These are phyloP conservation scores for Parazoanthus swiftii DNA, from an alignment of 92 coral and sea anemone genomes.

Conservation along the genomic window DNA sequence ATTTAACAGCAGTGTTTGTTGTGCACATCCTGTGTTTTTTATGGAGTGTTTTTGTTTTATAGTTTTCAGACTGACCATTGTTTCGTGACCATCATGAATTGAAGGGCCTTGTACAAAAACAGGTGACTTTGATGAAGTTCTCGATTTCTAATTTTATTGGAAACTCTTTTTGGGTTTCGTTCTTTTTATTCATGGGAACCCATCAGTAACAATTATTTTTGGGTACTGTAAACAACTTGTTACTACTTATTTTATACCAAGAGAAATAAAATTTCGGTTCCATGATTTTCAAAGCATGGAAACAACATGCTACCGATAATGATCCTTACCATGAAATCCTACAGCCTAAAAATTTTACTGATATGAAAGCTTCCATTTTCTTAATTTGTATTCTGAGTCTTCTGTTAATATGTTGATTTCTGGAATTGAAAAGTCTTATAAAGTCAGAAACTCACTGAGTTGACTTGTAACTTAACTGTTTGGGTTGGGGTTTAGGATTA, in stretches of 20 bases:
- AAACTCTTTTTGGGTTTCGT: neutral
- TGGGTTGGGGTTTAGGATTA: neutral
- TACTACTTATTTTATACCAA: conserved; percentile 5
- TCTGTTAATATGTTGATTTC: conserved; percentile 15
- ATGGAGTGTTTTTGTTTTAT: neutral
- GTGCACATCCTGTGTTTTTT: conserved; percentile 4
- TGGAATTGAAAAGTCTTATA: neutral
- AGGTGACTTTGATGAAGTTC: neutral
- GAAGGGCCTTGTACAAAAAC: neutral
- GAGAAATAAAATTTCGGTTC: neutral
- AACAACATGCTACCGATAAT: neutral
- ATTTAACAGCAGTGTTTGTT: conserved; percentile 11
- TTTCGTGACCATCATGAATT: conserved; percentile 11
- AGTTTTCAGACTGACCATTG: conserved; percentile 22
- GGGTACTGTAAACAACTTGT: neutral
- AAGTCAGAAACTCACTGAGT: neutral
- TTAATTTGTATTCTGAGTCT: neutral
- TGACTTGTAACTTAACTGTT: neutral
- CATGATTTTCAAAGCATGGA: neutral
- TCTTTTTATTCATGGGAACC: neutral
- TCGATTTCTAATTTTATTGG: conserved; percentile 1
- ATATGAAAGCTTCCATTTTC: neutral
- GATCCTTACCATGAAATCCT: neutral
- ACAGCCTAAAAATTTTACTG: neutral
- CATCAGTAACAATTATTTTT: no score